These are phyloP conservation scores for Oophaga pumilio DNA, from an alignment of 2,113 vertebrate genomes.

Conservation along the genomic window DNA sequence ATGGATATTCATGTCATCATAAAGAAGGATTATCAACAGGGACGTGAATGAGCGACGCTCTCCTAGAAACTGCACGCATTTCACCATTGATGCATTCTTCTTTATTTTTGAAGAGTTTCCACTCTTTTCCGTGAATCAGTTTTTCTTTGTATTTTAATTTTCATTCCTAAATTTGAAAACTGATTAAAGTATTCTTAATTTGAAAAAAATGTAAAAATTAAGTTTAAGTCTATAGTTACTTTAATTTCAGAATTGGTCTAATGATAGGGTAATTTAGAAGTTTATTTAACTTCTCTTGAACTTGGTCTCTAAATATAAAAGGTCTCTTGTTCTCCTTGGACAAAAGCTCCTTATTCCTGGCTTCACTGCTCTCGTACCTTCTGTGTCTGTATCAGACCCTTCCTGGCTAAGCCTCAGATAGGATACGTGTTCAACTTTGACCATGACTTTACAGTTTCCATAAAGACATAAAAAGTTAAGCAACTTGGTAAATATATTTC, in stretches of 20 bases:
- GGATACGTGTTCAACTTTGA: not conserved
- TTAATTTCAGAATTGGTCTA: not conserved
- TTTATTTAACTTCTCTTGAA: not conserved
- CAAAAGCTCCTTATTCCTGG: not conserved
- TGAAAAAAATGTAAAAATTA: not conserved
- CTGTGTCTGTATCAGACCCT: not conserved
- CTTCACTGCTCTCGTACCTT: not conserved
- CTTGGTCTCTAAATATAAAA: not conserved
- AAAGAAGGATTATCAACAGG: conserved; percentile 21
- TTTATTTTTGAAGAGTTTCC: not conserved
- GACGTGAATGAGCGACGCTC: not conserved
- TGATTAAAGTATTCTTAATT: not conserved
- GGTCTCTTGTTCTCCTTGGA: not conserved
- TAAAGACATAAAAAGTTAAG: not conserved
- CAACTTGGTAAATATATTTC: not conserved
- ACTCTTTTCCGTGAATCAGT: not conserved
- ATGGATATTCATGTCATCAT: conserved; percentile 49
- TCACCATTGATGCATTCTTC: not conserved
- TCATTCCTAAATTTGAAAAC: not conserved
- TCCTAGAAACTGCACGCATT: not conserved
- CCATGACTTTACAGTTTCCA: not conserved
- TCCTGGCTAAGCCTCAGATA: not conserved
- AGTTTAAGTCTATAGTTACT: not conserved
- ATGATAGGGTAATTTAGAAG: not conserved
- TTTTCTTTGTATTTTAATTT: not conserved